These are phyloP conservation scores for Myotis yumanensis DNA, from an alignment of 2,113 vertebrate species.

Conservation along the genomic window DNA sequence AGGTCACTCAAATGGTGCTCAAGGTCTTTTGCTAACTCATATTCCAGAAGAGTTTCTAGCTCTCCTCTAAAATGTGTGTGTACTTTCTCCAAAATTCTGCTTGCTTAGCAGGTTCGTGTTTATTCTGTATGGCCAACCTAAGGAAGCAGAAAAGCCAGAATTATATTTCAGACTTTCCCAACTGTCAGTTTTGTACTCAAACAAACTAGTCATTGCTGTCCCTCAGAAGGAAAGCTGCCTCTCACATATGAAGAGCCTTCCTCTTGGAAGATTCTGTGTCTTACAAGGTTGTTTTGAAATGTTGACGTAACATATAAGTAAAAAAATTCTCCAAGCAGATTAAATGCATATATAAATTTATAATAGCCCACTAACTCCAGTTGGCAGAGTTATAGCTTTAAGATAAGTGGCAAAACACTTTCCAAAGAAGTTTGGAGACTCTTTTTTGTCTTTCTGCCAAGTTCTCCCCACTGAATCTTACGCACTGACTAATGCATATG, in stretches of 20 bases:
- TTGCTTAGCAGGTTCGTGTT: constrained; percentile 67
- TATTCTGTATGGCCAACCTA: constrained; percentile 69
- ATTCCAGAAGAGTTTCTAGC: not conserved
- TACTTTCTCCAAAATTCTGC: constrained; percentile 43
- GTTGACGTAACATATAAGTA: constrained; percentile 78
- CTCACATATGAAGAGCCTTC: constrained; percentile 68
- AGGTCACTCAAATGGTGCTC: not conserved
- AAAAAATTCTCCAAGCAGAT: constrained; percentile 76
- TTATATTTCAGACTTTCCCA: constrained; percentile 71
- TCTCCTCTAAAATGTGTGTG: constrained; percentile 28
- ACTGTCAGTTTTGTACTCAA: constrained; percentile 78
- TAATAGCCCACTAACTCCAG: constrained; percentile 79
- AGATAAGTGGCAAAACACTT: constrained; percentile 79
- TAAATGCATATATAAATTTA: constrained; percentile 81
- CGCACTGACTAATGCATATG: constrained; percentile 66
- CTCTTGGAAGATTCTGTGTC: constrained; percentile 70
- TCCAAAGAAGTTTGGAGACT: constrained; percentile 75
- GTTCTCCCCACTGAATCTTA: constrained; percentile 51
- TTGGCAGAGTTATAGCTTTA: constrained; percentile 77
- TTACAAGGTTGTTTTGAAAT: constrained; percentile 80
- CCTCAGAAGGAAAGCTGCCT: constrained; percentile 75
- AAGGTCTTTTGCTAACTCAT: not conserved
- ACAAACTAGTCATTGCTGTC: constrained; percentile 77
- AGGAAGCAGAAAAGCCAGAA: constrained; percentile 72
- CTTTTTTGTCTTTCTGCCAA: constrained; percentile 75